Percentiles rank a stretch among this genome's conserved stretches.
These are phyloP conservation scores for Trematomus loennbergii DNA, from an alignment of 2,113 vertebrate genomes.

Conservation along the genomic window DNA sequence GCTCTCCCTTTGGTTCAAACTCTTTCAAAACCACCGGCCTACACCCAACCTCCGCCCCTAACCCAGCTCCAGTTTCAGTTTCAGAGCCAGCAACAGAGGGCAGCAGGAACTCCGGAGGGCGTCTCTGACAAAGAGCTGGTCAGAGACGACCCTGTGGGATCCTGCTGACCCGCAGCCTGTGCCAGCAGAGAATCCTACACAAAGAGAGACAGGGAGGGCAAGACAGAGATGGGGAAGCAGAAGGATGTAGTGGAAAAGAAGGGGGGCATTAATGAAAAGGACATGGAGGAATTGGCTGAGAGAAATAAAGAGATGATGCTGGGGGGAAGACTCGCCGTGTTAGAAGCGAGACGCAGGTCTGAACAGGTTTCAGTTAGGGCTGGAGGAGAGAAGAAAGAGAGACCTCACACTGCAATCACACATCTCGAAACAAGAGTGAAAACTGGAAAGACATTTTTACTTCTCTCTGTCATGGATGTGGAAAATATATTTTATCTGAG, in stretches of 20 bases:
- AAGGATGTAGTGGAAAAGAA: slow-evolving; percentile 11
- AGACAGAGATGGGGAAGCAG: not conserved
- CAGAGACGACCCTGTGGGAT: slow-evolving; percentile 58
- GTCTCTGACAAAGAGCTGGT: slow-evolving; percentile 83
- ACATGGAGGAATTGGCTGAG: slow-evolving; percentile 46
- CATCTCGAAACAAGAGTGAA: slow-evolving; percentile 13
- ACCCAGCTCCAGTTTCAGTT: slow-evolving; percentile 55
- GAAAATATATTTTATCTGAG: slow-evolving; percentile 13
- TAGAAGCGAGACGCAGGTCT: slow-evolving; percentile 76
- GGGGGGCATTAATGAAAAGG: slow-evolving; percentile 10
- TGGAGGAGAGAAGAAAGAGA: slow-evolving; percentile 5
- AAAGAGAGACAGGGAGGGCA: slow-evolving; percentile 60
- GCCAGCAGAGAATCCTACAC: slow-evolving; percentile 69
- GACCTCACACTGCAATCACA: slow-evolving; percentile 18
- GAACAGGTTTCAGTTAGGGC: slow-evolving; percentile 6
- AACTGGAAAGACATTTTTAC: slow-evolving; percentile 11
- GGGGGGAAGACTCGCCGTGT: slow-evolving; percentile 46
- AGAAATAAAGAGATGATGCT: slow-evolving; percentile 42
- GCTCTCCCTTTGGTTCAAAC: slow-evolving; percentile 53
- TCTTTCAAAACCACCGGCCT: slow-evolving; percentile 72
- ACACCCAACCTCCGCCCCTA: slow-evolving; percentile 69
- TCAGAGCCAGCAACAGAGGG: slow-evolving; percentile 71
- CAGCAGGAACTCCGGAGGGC: slow-evolving; percentile 75
- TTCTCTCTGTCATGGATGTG: slow-evolving; percentile 1
- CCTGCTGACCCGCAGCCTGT: slow-evolving; percentile 85